phyloP scores from a whole-genome alignment of 2,888 invertebrate species.

The Dasypogon diadema region DNA sequence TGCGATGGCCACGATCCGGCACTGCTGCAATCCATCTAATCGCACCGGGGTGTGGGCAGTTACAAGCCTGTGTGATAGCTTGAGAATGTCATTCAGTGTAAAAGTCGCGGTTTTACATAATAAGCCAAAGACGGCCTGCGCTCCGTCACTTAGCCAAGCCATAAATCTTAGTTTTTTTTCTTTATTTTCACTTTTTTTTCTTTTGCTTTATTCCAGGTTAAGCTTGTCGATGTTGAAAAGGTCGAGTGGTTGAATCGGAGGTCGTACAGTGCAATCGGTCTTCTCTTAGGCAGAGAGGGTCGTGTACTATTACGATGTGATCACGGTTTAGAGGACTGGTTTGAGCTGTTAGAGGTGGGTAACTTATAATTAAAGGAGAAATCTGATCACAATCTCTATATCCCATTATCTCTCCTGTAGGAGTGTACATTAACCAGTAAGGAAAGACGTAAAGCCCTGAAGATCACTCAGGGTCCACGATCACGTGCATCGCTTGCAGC shows the following conservation, averaged over 20 bases:
- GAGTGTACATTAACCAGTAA: conserved; percentile 76
- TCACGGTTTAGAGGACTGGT: conserved; percentile 76
- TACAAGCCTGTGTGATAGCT: not conserved
- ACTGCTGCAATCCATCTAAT: not conserved
- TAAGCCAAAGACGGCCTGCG: not conserved
- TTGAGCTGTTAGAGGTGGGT: conserved; percentile 73
- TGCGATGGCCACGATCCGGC: not conserved
- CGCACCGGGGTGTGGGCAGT: conserved; percentile 9
- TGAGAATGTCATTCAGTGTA: not conserved
- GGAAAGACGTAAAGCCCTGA: conserved; percentile 73
- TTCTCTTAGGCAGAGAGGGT: conserved; percentile 71
- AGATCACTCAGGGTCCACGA: conserved; percentile 68
- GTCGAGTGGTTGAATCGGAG: conserved; percentile 77
- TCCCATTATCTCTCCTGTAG: conserved; percentile 60
- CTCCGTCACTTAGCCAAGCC: not conserved
- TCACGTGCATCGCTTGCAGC: conserved; percentile 68
- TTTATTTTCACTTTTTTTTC: no score
- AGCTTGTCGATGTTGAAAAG: conserved; percentile 75
- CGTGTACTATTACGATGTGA: conserved; percentile 67
- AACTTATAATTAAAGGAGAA: conserved; percentile 33
- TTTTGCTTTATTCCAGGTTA: no score
- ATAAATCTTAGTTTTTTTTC: conserved; percentile 49
- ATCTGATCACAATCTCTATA: conserved; percentile 29
- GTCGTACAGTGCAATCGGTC: conserved; percentile 74
- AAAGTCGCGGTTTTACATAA: conserved; percentile 4